Percentiles rank a stretch among this genome's conserved stretches.
Evolutionary conservation across 2,888 invertebrate genomes (phyloP).

Genomic region (Euspilapteryx auroguttella): DNA sequence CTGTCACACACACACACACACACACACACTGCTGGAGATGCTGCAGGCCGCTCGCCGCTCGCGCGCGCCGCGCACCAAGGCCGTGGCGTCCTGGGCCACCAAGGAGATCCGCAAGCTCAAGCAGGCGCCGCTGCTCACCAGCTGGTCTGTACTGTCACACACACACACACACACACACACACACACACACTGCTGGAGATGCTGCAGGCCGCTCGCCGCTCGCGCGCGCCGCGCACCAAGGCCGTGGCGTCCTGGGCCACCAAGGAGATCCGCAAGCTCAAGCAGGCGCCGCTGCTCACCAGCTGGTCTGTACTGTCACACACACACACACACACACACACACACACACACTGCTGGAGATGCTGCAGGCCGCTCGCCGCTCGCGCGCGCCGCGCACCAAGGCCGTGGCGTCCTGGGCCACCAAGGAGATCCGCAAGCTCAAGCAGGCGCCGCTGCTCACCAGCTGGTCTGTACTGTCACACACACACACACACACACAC

Average conservation of each 20-base stretch:
- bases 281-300: constrained; percentile 61
- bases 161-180: not conserved
- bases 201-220: constrained; percentile 83
- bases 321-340: no score
- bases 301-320: constrained; percentile 57
- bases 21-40: constrained; percentile 81
- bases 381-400: no score
- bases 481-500: no score
- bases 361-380: no score
- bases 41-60: constrained; percentile 86
- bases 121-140: constrained; percentile 58
- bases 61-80: constrained; percentile 85
- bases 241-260: constrained; percentile 92
- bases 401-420: no score
- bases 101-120: constrained; percentile 94
- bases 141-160: constrained; percentile 55
- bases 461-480: no score
- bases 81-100: constrained; percentile 91
- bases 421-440: no score
- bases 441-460: no score
- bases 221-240: constrained; percentile 86
- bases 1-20: not conserved
- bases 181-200: constrained; percentile 83
- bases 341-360: no score
- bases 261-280: constrained; percentile 92